Evolutionary conservation across 2,888 invertebrate genomes (phyloP).

Genomic region (Drosophila paracracens): DNA sequence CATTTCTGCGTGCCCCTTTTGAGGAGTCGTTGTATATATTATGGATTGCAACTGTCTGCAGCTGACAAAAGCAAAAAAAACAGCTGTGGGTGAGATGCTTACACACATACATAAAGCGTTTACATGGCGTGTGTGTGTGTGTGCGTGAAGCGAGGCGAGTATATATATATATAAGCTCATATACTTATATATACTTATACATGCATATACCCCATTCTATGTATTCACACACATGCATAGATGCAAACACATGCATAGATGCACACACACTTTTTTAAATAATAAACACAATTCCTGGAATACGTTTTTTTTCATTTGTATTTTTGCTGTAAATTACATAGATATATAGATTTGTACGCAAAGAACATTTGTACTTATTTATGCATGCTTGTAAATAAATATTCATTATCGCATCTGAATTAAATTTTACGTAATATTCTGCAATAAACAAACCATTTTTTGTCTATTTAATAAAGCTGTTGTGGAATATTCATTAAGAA

Average conservation of each 20-base stretch:
- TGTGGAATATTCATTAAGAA: background rate
- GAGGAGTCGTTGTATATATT: constrained; percentile 9
- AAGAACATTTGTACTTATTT: background rate
- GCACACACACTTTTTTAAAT: background rate
- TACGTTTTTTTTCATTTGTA: background rate
- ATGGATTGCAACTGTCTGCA: constrained; percentile 44
- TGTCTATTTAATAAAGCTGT: background rate
- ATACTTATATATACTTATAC: constrained; percentile 7
- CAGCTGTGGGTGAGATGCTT: constrained; percentile 42
- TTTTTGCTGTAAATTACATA: background rate
- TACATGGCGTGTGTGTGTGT: background rate
- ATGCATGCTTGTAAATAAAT: background rate
- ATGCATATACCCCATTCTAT: background rate
- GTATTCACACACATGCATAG: background rate
- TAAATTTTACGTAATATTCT: background rate
- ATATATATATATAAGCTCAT: background rate
- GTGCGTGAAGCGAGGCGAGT: background rate
- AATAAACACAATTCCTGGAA: background rate
- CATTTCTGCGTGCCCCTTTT: constrained; percentile 56
- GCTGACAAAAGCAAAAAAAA: constrained; percentile 8
- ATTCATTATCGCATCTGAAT: background rate
- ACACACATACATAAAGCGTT: constrained; percentile 15
- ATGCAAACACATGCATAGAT: background rate
- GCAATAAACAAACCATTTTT: background rate
- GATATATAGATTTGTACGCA: background rate